phyloP scores from a whole-genome alignment of 2,113 vertebrate genomes.

The Nycticorax nycticorax region DNA sequence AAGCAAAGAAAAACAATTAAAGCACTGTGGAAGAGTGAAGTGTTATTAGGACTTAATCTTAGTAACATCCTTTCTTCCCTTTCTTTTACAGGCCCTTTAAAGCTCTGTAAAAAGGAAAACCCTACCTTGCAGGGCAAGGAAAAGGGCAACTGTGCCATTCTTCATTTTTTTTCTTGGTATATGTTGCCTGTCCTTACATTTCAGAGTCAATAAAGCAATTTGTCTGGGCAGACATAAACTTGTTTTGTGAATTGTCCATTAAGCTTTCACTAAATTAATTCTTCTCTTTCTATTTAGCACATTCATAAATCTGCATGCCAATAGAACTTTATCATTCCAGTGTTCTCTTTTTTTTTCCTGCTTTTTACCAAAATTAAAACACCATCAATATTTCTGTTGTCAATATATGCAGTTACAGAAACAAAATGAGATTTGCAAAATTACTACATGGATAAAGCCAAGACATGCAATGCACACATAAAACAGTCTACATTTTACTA shows the following conservation, averaged over 20 bases:
- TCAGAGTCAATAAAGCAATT: slow-evolving; percentile 22
- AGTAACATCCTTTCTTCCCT: neutral
- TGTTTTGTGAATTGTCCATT: neutral
- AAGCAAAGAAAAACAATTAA: neutral
- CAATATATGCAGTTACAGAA: neutral
- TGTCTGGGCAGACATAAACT: neutral
- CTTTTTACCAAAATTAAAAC: neutral
- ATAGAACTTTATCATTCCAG: neutral
- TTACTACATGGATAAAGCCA: neutral
- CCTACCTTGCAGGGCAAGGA: neutral
- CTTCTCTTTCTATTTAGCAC: neutral
- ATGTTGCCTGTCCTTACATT: neutral
- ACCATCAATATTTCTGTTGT: neutral
- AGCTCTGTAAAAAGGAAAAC: neutral
- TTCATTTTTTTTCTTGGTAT: neutral
- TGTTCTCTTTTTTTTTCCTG: neutral
- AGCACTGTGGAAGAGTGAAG: neutral
- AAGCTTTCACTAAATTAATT: neutral
- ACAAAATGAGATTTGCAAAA: neutral
- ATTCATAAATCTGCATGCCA: neutral
- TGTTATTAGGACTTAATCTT: neutral
- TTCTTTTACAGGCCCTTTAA: neutral
- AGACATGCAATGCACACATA: neutral
- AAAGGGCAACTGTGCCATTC: neutral
- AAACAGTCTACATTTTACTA: neutral